These are phyloP conservation scores for Apogon talboti DNA, from an alignment of 2,797 vertebrate species.

Conservation along the genomic window DNA sequence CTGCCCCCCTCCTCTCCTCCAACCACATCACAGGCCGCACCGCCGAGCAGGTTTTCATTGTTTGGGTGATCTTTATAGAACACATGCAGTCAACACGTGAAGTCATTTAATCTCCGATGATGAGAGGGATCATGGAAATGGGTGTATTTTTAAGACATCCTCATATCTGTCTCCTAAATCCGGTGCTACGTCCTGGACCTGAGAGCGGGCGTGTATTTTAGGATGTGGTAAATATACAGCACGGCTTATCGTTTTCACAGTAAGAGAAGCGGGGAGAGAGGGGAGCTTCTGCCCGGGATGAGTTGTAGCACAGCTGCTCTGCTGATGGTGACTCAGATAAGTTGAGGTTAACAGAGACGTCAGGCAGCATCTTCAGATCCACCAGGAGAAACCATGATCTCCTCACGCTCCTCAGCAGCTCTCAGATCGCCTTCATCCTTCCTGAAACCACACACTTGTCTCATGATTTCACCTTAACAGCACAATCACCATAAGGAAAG, in stretches of 20 bases:
- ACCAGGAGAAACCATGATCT: slow-evolving; percentile 22
- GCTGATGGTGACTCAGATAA: slow-evolving; percentile 25
- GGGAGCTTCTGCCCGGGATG: slow-evolving; percentile 19
- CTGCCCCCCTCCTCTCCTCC: background rate
- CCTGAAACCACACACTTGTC: background rate
- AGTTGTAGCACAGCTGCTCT: slow-evolving; percentile 34
- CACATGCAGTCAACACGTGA: slow-evolving; percentile 32
- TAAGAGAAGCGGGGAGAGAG: slow-evolving; percentile 40
- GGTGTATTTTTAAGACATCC: slow-evolving; percentile 68
- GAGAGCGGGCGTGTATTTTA: slow-evolving; percentile 74
- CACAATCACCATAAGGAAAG: background rate
- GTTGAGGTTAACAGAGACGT: slow-evolving; percentile 33
- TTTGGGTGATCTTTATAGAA: slow-evolving; percentile 9
- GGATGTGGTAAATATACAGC: slow-evolving; percentile 73
- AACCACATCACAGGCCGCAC: background rate
- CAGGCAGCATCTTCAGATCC: slow-evolving; percentile 23
- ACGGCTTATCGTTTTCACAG: slow-evolving; percentile 69
- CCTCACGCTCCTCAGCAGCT: background rate
- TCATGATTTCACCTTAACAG: background rate
- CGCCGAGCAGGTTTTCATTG: slow-evolving; percentile 9
- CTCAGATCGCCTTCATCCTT: slow-evolving; percentile 5
- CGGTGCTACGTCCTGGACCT: slow-evolving; percentile 48
- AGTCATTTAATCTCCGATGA: slow-evolving; percentile 33
- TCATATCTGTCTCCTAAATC: slow-evolving; percentile 58
- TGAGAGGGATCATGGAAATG: slow-evolving; percentile 17